Conservation (phyloP, 2,113 vertebrate genomes). For the Erythrolamprus reginae region DNA sequence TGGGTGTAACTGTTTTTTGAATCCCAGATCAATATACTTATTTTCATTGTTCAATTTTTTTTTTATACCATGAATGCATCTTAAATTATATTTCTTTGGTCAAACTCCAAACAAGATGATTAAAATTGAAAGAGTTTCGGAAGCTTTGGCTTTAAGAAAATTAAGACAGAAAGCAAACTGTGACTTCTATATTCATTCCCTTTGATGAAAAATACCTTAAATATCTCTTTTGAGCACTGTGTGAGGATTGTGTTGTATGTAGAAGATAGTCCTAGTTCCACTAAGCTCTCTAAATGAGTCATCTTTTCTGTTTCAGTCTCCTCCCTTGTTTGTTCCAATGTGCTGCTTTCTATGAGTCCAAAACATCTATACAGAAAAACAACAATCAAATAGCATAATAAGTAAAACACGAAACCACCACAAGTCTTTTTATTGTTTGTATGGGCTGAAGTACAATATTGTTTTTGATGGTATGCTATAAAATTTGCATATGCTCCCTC, state of each 20-base stretch:
- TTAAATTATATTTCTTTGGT: neutral
- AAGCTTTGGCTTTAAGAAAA: neutral
- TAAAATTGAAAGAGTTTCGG: neutral
- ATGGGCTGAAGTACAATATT: neutral
- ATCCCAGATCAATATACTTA: neutral
- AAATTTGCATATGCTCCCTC: neutral
- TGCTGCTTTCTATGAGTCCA: slow-evolving; percentile 97
- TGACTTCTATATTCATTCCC: neutral
- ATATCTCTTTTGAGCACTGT: slow-evolving; percentile 95
- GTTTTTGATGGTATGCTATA: neutral
- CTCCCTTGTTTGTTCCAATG: slow-evolving; percentile 93
- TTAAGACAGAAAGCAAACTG: neutral
- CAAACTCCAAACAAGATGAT: neutral
- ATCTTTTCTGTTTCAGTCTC: slow-evolving; percentile 99
- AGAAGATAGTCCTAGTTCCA: slow-evolving; percentile 93
- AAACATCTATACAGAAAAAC: slow-evolving; percentile 80
- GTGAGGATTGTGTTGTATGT: slow-evolving; percentile 98
- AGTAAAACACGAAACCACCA: neutral
- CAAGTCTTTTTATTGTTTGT: neutral
- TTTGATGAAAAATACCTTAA: slow-evolving; percentile 75
- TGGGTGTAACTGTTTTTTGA: neutral
- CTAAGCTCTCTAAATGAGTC: slow-evolving; percentile 95
- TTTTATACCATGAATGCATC: neutral
- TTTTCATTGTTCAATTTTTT: neutral
- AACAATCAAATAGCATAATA: neutral